A percentile compares a stretch with the other conserved stretches of the same genome.
Evolutionary conservation across 2,797 vertebrate species (phyloP).

Genomic region (Cetoscarus ocellatus): DNA sequence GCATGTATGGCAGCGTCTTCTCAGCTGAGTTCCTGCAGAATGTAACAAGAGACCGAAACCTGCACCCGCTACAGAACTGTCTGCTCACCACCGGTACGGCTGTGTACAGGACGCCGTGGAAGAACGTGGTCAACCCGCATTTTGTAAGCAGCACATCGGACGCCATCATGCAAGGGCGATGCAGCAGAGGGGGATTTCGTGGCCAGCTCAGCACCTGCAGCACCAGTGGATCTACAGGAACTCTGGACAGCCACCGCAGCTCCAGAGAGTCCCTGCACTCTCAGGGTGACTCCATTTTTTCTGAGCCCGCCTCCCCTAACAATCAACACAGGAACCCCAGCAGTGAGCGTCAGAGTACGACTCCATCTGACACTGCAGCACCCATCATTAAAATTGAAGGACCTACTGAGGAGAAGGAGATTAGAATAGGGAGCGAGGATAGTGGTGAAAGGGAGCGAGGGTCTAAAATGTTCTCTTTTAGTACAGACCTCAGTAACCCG

Average conservation of each 20-base stretch:
- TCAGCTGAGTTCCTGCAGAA: slow-evolving; percentile 88
- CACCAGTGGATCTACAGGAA: slow-evolving; percentile 82
- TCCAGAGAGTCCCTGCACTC: slow-evolving; percentile 85
- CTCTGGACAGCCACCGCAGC: slow-evolving; percentile 84
- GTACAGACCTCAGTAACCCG: slow-evolving; percentile 81
- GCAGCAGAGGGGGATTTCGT: slow-evolving; percentile 69
- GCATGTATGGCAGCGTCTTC: slow-evolving; percentile 88
- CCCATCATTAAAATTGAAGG: slow-evolving; percentile 51
- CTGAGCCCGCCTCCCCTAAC: slow-evolving; percentile 70
- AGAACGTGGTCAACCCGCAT: slow-evolving; percentile 87
- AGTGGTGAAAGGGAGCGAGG: slow-evolving; percentile 43
- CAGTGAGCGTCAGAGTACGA: slow-evolving; percentile 42
- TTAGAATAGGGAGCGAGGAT: slow-evolving; percentile 34
- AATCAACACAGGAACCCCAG: slow-evolving; percentile 35
- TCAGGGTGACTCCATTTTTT: slow-evolving; percentile 83
- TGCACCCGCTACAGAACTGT: slow-evolving; percentile 87
- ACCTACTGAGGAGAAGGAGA: slow-evolving; percentile 31
- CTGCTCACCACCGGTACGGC: slow-evolving; percentile 86
- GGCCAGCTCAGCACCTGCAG: slow-evolving; percentile 80
- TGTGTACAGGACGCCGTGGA: slow-evolving; percentile 88
- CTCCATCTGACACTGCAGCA: slow-evolving; percentile 11
- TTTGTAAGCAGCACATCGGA: slow-evolving; percentile 83
- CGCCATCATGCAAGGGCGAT: slow-evolving; percentile 80
- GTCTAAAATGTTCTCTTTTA: slow-evolving; percentile 79
- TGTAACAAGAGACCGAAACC: slow-evolving; percentile 83